Base-by-base conservation (phyloP, 2,888 invertebrate species). In the Chymomyza amoena region DNA sequence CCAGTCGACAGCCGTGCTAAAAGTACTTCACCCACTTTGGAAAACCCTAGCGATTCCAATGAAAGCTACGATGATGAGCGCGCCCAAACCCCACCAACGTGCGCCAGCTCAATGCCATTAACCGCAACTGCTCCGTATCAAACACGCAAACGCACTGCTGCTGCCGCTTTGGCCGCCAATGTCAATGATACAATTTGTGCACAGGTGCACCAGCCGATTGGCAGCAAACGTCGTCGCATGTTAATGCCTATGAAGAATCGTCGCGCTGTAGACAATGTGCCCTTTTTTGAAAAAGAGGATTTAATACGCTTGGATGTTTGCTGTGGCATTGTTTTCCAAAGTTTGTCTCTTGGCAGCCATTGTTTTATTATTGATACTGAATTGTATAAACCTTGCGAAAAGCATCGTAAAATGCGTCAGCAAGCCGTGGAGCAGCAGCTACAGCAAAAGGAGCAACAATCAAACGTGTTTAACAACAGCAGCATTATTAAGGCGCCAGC, bases 331-430 rank as follows among this genome's bases (percentile, higher is more conserved):
- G 87, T 83, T 6, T 88, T 77, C 61, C 83, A 88, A 52, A 83
- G 83, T 52, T 71, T 76, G 0, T 66, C 67, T 10, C 54, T 83
- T 15, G 88, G 83, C 69, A 84, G 71, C 52, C 51, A 62, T 9
- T 84, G 90, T 56, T 73, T 91, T 50, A 87, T 92, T n/a, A 70
- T 92, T 9, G 89, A 92, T 78, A 64, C 83, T 4, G 83, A 88
- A 18, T 78, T 88, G 20, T 91, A 88, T 54, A 88, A 82, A 39
- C 90, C 90, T 0, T 92, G 92, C 70, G 70, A 78, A 28, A 87
- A 89, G 64, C 92, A 92, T 78, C 78, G 77, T 6, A 39, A 68
- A 0, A 72, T 68, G 7, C 65, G 68, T 1, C 72, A 73, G 18
- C 67, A 71, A 4, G 32, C 67, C 3, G 71, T 72, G 20, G 39